Base-by-base conservation (phyloP, 2,797 vertebrate species). In the Pagetopsis macropterus region DNA sequence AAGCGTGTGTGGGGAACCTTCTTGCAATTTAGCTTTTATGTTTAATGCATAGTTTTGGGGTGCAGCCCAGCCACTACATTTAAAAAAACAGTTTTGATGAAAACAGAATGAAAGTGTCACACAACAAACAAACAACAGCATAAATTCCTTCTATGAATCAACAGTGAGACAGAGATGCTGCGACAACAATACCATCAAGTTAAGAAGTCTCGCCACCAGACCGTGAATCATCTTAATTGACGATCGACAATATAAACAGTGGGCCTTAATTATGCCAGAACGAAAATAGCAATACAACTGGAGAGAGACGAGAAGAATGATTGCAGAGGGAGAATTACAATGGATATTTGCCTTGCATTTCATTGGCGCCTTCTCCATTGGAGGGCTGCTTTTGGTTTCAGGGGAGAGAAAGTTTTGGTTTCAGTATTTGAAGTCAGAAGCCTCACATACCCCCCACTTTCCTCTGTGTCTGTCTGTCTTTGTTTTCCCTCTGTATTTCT, bases 221-320 rank as follows among this genome's bases (percentile, higher is more conserved):
- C 81, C 10, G 83, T 87, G 81, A 90, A 87, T 91, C 87, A 89
- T 88, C 82, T 83, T 82, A 90, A 88, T 86, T 88, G 84, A 88
- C 64, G 56, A 87, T 90, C 81, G 88, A 87, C 89, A 91, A 73
- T 70, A 83, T 71, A 87, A 90, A 86, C 80, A 79, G 69, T 83
- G 65, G 80, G 86, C 67, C 73, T 87, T 91, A 89, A 92, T 91
- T 89, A 89, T 79, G 79, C 65, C 81, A 78, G 70, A 72, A 84
- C 79, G 75, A 73, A 91, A 91, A 88, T 75, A 72, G 60, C n/a
- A 16, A 58, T 74, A 72, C 77, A 80, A 86, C 76, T 79, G 76
- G 45, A 79, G 68, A 61, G 41, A 80, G 66, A 75, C 71, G 54
- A 74, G 64, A 62, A 72, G 70, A 84, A 37, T 79, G 67, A 82